Conservation (phyloP, 2,797 vertebrate genomes). For the Hippocampus kuda region DNA sequence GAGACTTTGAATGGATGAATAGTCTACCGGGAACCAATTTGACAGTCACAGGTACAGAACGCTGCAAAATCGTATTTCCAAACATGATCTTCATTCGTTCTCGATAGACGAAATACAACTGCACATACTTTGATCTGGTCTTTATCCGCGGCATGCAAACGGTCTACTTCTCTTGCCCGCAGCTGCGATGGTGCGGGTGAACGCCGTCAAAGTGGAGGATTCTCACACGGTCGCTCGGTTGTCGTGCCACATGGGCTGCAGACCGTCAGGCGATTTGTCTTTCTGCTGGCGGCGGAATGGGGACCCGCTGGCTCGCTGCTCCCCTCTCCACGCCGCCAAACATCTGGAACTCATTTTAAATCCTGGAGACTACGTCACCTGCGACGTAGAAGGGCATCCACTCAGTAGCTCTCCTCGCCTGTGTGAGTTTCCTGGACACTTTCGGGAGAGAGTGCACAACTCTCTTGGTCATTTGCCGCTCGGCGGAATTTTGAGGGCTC, state of each 20-base stretch:
- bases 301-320: neutral
- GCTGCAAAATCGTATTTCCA: neutral
- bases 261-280: neutral
- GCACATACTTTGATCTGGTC: too few species aligned
- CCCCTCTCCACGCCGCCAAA: neutral
- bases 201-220: neutral
- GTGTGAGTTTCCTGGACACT: neutral
- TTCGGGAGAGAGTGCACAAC: too few species aligned
- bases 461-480: too few species aligned
- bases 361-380: conserved; percentile 3
- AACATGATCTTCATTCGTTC: too few species aligned
- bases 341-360: neutral
- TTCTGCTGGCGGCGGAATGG: neutral
- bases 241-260: neutral
- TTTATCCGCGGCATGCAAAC: too few species aligned
- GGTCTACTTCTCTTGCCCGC: neutral
- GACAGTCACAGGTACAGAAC: neutral
- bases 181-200: neutral
- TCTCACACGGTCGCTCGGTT: neutral
- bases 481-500: too few species aligned
- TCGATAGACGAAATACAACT: too few species aligned
- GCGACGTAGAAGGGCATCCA: neutral
- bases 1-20: neutral
- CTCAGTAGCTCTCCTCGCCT: neutral
- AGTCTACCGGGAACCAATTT: neutral